These are phyloP conservation scores for Lysiphlebus fabarum DNA, from an alignment of 1,140 invertebrate species.

Conservation along the genomic window DNA sequence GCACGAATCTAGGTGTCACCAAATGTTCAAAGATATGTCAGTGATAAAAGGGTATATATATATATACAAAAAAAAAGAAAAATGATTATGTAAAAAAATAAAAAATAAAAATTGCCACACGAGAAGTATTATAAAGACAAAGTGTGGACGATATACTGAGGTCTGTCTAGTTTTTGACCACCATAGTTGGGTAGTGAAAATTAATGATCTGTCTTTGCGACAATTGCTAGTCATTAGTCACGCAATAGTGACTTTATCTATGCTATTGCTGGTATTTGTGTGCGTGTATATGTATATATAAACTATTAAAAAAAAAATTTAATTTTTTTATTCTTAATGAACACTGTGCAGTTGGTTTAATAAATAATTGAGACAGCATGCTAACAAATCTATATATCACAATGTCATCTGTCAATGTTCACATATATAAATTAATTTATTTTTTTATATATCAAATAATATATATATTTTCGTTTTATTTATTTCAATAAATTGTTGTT, in stretches of 20 bases:
- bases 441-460: too few relatives aligned
- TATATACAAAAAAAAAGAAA: too few relatives aligned
- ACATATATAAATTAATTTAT: too few relatives aligned
- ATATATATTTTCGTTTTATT: too few relatives aligned
- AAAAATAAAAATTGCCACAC: background rate
- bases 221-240: conserved; percentile 39
- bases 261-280: background rate
- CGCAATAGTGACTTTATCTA: conserved; percentile 20
- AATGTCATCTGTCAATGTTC: too few relatives aligned
- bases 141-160: conserved; percentile 23
- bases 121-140: conserved; percentile 27
- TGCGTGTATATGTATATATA: conserved; percentile 13
- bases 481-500: too few relatives aligned
- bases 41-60: background rate
- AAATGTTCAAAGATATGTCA: conserved; percentile 7
- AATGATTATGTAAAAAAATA: background rate
- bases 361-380: too few relatives aligned
- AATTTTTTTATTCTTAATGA: too few relatives aligned
- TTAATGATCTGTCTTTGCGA: conserved; percentile 39
- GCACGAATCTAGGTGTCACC: conserved; percentile 9
- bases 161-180: conserved; percentile 19
- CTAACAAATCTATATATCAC: too few relatives aligned
- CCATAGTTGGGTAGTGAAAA: conserved; percentile 32
- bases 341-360: too few relatives aligned
- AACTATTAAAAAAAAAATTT: background rate